phyloP scores from a whole-genome alignment of 2,888 invertebrate species.

The Zootermopsis nevadensis region DNA sequence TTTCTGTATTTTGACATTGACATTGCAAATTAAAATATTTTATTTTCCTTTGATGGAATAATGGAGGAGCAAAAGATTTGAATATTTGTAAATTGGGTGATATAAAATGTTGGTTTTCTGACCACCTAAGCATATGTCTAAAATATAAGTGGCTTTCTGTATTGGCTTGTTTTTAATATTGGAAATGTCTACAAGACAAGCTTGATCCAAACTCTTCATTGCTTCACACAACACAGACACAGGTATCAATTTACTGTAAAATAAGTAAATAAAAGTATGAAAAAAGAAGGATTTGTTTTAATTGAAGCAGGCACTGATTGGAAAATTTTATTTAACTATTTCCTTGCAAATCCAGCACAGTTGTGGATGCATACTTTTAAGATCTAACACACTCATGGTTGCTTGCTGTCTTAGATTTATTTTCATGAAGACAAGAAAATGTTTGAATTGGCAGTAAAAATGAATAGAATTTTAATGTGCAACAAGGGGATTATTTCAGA shows the following conservation, averaged over 20 bases:
- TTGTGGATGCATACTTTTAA: too few species aligned
- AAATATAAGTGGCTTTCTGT: conserved; percentile 22
- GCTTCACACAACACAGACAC: conserved; percentile 30
- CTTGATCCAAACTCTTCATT: background rate
- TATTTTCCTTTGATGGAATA: background rate
- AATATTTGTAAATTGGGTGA: conserved; percentile 30
- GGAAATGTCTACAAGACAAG: background rate
- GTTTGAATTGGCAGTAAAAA: too few species aligned
- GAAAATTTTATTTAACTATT: background rate
- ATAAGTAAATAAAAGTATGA: conserved; percentile 22
- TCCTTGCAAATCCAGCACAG: background rate
- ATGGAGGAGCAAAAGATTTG: background rate
- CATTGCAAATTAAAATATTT: conserved; percentile 7
- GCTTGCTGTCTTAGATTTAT: too few species aligned
- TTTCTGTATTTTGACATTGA: background rate
- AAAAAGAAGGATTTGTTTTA: background rate
- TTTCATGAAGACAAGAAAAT: too few species aligned
- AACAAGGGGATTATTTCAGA: too few species aligned
- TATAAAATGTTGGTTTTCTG: conserved; percentile 1
- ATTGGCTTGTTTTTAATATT: conserved; percentile 24
- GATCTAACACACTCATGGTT: too few species aligned
- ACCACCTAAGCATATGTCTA: background rate
- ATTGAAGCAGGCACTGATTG: background rate
- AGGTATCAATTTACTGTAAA: conserved; percentile 38
- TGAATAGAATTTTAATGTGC: too few species aligned